phyloP scores from a whole-genome alignment of 2,797 vertebrate species.

The Clangula hyemalis region DNA sequence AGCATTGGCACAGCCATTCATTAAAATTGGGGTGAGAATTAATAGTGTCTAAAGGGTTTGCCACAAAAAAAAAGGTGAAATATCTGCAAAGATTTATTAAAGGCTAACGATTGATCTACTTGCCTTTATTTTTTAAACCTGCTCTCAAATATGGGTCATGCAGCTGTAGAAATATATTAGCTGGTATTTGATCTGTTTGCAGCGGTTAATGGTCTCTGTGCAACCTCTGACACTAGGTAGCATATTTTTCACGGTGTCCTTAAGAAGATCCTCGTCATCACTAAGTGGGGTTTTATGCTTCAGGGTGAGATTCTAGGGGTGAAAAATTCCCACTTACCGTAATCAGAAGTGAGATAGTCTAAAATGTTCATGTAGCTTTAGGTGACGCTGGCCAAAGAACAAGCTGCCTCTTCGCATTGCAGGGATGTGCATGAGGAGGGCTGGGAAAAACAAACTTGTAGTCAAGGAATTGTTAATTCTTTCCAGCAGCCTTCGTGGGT shows the following conservation, averaged over 20 bases:
- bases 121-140: slow-evolving; percentile 42
- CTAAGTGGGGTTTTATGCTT: not conserved
- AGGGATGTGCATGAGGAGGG: fast-evolving
- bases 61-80: not conserved
- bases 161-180: not conserved
- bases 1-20: slow-evolving; percentile 41
- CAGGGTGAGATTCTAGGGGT: not conserved
- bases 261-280: not conserved
- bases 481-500: not conserved
- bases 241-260: not conserved
- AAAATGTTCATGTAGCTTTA: not conserved
- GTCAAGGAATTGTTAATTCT: not conserved
- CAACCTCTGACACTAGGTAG: not conserved
- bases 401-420: not conserved
- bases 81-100: slow-evolving; percentile 55
- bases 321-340: not conserved
- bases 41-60: slow-evolving; percentile 57
- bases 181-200: slow-evolving; percentile 18
- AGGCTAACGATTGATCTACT: slow-evolving; percentile 31
- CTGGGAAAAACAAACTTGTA: not conserved
- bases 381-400: fast-evolving
- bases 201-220: slow-evolving; percentile 3
- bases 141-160: slow-evolving; percentile 29
- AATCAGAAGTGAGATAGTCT: not conserved
- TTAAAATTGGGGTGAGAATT: slow-evolving; percentile 59